Evolutionary conservation across 2,797 vertebrate genomes (phyloP), one percentile per base, ranked within the genome.

Genomic region (Poecilia picta): DNA sequence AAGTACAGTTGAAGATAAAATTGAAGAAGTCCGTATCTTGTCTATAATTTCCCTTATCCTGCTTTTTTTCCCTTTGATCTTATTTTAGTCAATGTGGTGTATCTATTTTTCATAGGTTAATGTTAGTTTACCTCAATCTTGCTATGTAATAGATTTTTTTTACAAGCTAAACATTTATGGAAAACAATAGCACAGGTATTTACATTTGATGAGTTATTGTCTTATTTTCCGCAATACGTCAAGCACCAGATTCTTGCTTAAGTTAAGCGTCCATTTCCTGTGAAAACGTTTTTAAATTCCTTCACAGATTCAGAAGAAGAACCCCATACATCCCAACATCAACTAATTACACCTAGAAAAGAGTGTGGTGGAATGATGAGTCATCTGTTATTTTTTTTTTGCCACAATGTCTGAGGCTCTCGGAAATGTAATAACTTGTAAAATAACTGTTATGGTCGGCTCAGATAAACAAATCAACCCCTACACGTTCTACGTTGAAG

Each of bases 1-100:
- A 31, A 41, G 70, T 73, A 77, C 49, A 83, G 66, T 73, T 77
- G 55, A 51, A 80, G 53, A 73, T 73, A 20, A 77, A 77, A 76
- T 72, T 70, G 31, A 82, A 53, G 59, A 49, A 53, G 41, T 78
- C 57, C 43, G 10, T 73, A 59, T 86, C 75, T 80, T 73, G 45
- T 80, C 47, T 53, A 31, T 47, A 55, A 31, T 45, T 31, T 18
- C 20, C 51, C 23, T 59, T 25, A n/a, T 53, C 8, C 39, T 57
- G 2, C 28, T 78, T 49, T 46, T 62, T 16, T 28, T 0, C 11
- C 11, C 47, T 72, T 73, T 51, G 33, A 43, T 39, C 11, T 16
- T 31, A 25, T 31, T 78, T 62, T 7, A 62, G 18, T 4, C 13
- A n/a, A 31, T 71, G 23, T 45, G 15, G n/a, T n/a, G 20, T 45